Evolutionary conservation across 2,888 invertebrate genomes (phyloP).

Genomic region (Taenaris catops): DNA sequence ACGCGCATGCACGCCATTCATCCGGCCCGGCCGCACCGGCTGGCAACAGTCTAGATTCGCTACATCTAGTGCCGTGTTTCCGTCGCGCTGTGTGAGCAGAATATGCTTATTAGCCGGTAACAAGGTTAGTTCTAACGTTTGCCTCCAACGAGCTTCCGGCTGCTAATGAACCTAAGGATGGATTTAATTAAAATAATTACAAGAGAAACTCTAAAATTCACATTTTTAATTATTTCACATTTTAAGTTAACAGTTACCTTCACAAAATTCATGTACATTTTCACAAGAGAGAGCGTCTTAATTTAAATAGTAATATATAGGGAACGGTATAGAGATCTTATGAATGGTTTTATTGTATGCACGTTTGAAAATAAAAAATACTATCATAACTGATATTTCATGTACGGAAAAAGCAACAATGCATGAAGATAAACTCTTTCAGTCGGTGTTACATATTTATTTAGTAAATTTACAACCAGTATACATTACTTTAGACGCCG

Average conservation of each 20-base stretch:
- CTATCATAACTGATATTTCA: too few species aligned
- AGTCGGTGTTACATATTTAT: too few species aligned
- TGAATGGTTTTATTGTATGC: too few species aligned
- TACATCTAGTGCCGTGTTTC: constrained; percentile 28
- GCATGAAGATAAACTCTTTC: too few species aligned
- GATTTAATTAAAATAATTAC: constrained; percentile 20
- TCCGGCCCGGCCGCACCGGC: constrained; percentile 42
- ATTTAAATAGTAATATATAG: too few species aligned
- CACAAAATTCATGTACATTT: constrained; percentile 4
- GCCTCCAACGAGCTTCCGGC: constrained; percentile 17
- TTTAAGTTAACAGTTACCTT: constrained; percentile 5
- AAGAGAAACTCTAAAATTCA: constrained; percentile 9
- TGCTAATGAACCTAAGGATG: constrained; percentile 18
- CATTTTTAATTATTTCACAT: constrained; percentile 4
- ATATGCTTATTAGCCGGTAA: constrained; percentile 23
- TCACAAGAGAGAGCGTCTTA: constrained; percentile 8
- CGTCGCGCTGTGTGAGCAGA: constrained; percentile 27
- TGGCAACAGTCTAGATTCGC: constrained; percentile 49
- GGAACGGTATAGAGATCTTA: too few species aligned
- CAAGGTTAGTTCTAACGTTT: constrained; percentile 22
- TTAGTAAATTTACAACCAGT: too few species aligned
- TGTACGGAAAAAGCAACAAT: too few species aligned
- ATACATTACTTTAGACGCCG: too few species aligned
- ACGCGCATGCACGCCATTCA: constrained; percentile 66
- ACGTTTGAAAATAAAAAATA: too few species aligned